Percentiles rank a stretch among this genome's conserved stretches.
phyloP scores from a whole-genome alignment of 1,140 invertebrate genomes.

The Drosophila malerkotliana region DNA sequence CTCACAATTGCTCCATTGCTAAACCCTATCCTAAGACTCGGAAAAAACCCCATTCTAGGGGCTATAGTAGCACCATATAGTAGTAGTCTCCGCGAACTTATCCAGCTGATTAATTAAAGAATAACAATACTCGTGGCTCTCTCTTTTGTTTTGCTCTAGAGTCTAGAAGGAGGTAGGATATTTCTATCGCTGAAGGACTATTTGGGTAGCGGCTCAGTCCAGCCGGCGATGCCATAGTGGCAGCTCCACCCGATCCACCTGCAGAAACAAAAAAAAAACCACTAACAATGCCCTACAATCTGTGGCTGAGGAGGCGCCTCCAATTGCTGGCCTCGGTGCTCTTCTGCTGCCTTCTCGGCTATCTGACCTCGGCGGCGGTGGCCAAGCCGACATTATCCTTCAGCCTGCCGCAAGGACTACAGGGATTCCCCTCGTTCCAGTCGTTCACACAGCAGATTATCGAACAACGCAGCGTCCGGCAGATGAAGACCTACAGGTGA shows the following conservation, averaged over 20 bases:
- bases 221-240: conserved; percentile 44
- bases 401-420: conserved; percentile 72
- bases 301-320: conserved; percentile 46
- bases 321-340: conserved; percentile 69
- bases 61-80: background rate
- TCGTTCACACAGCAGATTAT: conserved; percentile 83
- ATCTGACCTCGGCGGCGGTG: conserved; percentile 64
- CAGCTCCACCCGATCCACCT: conserved; percentile 14
- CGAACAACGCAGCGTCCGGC: conserved; percentile 72
- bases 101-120: conserved; percentile 41
- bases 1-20: background rate
- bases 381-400: conserved; percentile 81
- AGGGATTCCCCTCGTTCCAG: conserved; percentile 76
- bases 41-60: background rate
- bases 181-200: background rate
- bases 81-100: conserved; percentile 18
- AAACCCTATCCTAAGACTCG: conserved; percentile 9
- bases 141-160: background rate
- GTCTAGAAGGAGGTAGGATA: background rate
- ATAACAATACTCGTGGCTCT: background rate
- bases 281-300: conserved; percentile 53
- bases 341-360: conserved; percentile 63
- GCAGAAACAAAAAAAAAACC: background rate
- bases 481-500: conserved; percentile 84
- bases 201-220: conserved; percentile 42